Base-by-base conservation (phyloP, 2,797 vertebrate genomes). In the Enteromius paludinosus region DNA sequence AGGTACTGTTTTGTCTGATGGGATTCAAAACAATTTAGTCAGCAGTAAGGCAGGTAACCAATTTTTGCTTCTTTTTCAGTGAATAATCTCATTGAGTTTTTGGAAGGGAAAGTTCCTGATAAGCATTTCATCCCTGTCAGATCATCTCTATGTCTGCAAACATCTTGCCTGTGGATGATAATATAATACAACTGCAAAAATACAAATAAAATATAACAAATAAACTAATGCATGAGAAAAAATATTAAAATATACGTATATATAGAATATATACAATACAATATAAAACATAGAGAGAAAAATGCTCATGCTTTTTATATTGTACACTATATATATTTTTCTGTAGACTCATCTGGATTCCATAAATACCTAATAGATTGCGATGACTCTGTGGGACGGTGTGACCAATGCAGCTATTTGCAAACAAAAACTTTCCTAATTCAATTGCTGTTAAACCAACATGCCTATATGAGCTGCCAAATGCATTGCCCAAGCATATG, bases 1-100 rank as follows among this genome's bases (percentile, higher is more conserved):
- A 88, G 87, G 86, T 88, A 73, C 81, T 90, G 85, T 89, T 88
- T 87, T 89, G 91, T 92, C 87, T 90, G 83, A 83, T 87, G 83
- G 84, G 62, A 85, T 87, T 81, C 84, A 84, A 85, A 91, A 92
- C 72, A 89, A 91, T 92, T 90, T 90, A 88, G 91, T 88, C 87
- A 89, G 90, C 84, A 87, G 81, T 25, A 69, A 82, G 83, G 66
- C 83, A 89, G 86, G 86, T 81, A 88, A 87, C 62, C 45, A 33
- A 33, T 72, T 49, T 81, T 87, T 83, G 2, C 54, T 47, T 28
- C 74, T 59, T 25, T 78, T 54, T 78, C 5, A 79, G 18, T 84
- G 78, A 90, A 87, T 90, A 89, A 91, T 88, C 23, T 20, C 81
- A 90, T 88, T 88, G 85, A 87, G 76, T 87, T 86, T 56, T 86